Base-by-base conservation (phyloP, 2,113 vertebrate genomes). In the Neogobius melanostomus region DNA sequence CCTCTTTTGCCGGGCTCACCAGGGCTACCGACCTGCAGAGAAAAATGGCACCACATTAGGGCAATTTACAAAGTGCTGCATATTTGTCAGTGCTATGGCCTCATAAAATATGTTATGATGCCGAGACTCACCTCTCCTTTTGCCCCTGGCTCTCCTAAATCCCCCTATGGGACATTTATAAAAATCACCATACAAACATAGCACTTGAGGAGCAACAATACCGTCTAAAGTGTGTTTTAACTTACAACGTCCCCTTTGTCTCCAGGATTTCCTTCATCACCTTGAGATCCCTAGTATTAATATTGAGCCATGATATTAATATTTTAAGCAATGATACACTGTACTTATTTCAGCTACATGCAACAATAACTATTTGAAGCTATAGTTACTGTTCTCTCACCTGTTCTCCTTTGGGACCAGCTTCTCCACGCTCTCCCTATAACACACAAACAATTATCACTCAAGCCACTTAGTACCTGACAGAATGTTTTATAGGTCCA, bases 351-450 rank as follows among this genome's bases (percentile, higher is more conserved):
- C 17, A 63, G 73, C 46, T 42, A 48, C 62, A 66, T 57, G 56
- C 17, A 72, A 15, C 17, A 17, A 75, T 51, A 54, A 11, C 14
- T 36, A 54, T 47, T 67, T 47, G 11, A 14, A 1, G 45, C 0
- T 45, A 65, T 1, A 14, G 61, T 14, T 43, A 42, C 21, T 44
- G 12, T 0, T 88, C 92, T 88, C 82, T 88, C 82, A 99, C 98
- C 91, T 95, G 95, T 60, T 96, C 95, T 88, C 96, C 98, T 81
- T 96, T 98, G 44, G 95, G 94, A 78, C 98, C 98, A 50, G 81
- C 59, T 57, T 95, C 95, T 71, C 98, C 96, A 36, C 89, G 92
- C 1, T 92, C 93, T 75, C 97, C 98, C 97, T 98, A 78, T 60
- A 75, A 71, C 62, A 60, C 68, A 47, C 66, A 71, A 69, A 66